Evolutionary conservation across 1,140 invertebrate genomes (phyloP).

Genomic region (Zaprionus davidi): DNA sequence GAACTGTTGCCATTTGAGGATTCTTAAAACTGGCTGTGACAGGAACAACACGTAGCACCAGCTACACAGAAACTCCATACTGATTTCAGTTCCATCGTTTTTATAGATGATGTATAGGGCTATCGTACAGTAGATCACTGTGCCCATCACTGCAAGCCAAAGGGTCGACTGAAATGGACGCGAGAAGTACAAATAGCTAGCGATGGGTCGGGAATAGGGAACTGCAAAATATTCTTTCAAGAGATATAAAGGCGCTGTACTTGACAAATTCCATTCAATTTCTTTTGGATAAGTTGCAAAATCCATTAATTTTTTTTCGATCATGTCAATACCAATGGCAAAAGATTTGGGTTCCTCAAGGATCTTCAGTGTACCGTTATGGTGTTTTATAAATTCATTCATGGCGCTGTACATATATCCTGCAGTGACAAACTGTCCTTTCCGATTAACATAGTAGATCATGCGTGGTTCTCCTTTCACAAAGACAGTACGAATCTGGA

Average conservation of each 20-base stretch:
- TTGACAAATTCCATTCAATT: neutral
- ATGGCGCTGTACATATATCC: conserved; percentile 40
- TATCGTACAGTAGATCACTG: conserved; percentile 28
- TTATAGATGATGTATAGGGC: conserved; percentile 33
- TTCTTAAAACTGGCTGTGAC: neutral
- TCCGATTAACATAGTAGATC: conserved; percentile 34
- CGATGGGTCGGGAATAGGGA: conserved; percentile 51
- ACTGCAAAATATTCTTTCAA: conserved; percentile 15
- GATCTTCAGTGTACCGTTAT: conserved; percentile 40
- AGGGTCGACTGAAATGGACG: conserved; percentile 49
- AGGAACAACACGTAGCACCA: conserved; percentile 47
- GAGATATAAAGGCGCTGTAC: conserved; percentile 30
- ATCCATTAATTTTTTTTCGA: conserved; percentile 22
- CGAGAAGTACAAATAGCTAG: conserved; percentile 53
- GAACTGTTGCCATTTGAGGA: conserved; percentile 31
- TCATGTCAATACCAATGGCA: neutral
- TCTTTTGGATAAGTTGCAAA: conserved; percentile 35
- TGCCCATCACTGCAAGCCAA: conserved; percentile 47
- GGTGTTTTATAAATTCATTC: conserved; percentile 29
- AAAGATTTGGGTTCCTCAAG: neutral
- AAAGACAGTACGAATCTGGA: neutral
- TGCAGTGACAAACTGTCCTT: neutral
- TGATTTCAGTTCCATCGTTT: conserved; percentile 25
- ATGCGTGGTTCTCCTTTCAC: conserved; percentile 23
- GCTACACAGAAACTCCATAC: conserved; percentile 40